Evolutionary conservation across 92 coral and sea anemone species (phyloP).

Genomic region (Anthopleura xanthogrammica): DNA sequence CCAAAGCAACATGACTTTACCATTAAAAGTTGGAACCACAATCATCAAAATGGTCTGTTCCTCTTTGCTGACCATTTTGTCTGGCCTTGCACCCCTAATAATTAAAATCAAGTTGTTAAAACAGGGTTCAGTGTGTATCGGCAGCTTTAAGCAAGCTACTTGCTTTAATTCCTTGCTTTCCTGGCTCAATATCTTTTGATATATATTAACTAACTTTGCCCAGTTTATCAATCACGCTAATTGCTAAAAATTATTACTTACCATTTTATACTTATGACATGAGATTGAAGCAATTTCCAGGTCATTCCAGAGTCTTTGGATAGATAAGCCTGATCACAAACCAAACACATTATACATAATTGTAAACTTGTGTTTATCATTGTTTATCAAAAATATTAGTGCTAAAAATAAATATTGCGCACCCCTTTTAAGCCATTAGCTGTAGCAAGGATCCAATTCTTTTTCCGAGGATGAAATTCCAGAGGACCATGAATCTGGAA

Average conservation of each 20-base stretch:
- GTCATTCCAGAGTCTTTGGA: slow-evolving; percentile 69
- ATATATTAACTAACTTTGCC: no score
- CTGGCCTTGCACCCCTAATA: slow-evolving; percentile 63
- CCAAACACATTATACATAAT: not conserved
- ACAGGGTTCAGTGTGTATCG: no score
- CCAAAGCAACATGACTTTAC: not conserved
- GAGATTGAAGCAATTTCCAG: slow-evolving; percentile 60
- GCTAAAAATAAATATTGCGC: not conserved
- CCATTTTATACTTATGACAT: slow-evolving; percentile 68
- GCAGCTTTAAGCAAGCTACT: no score
- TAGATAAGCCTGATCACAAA: slow-evolving; percentile 40
- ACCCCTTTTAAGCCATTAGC: slow-evolving; percentile 13
- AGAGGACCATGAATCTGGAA: slow-evolving; percentile 62
- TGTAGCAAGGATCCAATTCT: slow-evolving; percentile 70
- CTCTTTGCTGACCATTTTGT: slow-evolving; percentile 39
- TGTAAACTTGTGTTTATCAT: no score
- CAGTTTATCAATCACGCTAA: no score
- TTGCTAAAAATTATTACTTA: not conserved
- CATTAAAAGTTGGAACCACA: slow-evolving; percentile 23
- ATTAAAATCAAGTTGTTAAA: not conserved
- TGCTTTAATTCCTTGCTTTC: no score
- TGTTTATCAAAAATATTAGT: no score
- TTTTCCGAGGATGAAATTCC: slow-evolving; percentile 72
- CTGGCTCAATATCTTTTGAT: no score
- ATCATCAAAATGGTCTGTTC: slow-evolving; percentile 59